Percentiles rank a stretch among this genome's conserved stretches.
Conservation (phyloP, 2,797 vertebrate species). For the Notamacropus eugenii region DNA sequence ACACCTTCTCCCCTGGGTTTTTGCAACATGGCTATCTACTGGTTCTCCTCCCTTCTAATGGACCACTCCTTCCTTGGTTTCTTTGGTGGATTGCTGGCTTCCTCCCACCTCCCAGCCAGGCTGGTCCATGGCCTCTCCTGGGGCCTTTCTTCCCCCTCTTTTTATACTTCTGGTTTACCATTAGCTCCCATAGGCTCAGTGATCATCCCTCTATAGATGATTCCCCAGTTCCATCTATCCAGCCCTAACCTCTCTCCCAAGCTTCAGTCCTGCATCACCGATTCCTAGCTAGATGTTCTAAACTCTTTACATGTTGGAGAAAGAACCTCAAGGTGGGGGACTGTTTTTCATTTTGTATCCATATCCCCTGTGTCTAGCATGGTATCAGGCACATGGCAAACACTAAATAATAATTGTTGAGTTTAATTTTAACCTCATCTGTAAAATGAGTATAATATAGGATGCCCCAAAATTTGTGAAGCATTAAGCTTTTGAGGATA, state of each 20-base stretch:
- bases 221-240: not conserved
- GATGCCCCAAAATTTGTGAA: not conserved
- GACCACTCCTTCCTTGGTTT: not conserved
- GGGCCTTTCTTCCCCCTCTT: not conserved
- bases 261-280: not conserved
- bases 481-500: not conserved
- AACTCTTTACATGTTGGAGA: not conserved
- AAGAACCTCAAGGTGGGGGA: not conserved
- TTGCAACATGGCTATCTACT: not conserved
- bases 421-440: not conserved
- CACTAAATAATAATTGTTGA: not conserved
- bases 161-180: not conserved
- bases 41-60: not conserved
- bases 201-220: not conserved
- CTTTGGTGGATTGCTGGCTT: not conserved
- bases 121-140: not conserved
- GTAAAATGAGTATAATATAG: not conserved
- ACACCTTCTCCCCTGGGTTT: not conserved
- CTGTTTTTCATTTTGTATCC: not conserved
- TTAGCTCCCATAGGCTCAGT: not conserved
- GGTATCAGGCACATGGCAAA: not conserved
- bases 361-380: not conserved
- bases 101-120: not conserved
- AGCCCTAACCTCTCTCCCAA: not conserved
- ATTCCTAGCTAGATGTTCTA: not conserved